Conservation (phyloP, 2,888 invertebrate genomes). For the Rhabditoides inermis region DNA sequence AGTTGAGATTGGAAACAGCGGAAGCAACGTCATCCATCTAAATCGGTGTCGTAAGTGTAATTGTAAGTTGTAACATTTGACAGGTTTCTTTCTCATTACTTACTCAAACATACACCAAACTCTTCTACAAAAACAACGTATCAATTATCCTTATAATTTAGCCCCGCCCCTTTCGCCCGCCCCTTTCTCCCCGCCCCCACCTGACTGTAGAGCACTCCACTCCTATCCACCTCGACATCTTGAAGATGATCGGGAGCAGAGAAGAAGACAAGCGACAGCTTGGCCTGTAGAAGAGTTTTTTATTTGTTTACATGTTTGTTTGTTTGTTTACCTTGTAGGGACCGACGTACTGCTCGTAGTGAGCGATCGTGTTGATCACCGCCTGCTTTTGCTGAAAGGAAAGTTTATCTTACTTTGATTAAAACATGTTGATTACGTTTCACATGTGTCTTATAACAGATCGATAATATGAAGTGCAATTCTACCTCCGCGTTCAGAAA, state of each 20-base stretch:
- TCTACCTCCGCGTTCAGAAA: neutral
- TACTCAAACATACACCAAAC: no score
- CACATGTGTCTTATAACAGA: no score
- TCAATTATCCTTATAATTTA: neutral
- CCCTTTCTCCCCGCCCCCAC: neutral
- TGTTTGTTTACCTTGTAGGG: conserved; percentile 4
- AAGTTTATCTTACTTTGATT: neutral
- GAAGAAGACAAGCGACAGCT: conserved; percentile 5
- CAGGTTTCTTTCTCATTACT: no score
- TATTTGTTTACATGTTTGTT: neutral
- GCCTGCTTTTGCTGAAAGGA: conserved; percentile 4
- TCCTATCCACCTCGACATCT: conserved; percentile 3
- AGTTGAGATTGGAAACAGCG: conserved; percentile 1
- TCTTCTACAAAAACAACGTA: no score
- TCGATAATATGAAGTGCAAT: no score
- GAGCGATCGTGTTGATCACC: conserved; percentile 1
- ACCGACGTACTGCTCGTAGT: conserved; percentile 5
- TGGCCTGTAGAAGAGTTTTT: neutral
- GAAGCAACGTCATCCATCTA: neutral
- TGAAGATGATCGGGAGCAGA: conserved; percentile 3
- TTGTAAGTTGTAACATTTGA: no score
- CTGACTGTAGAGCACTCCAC: conserved; percentile 5
- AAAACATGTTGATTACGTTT: no score
- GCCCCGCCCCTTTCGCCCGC: neutral
- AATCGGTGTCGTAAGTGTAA: no score